Base-by-base conservation (phyloP, 1,140 invertebrate genomes). In the Achatina immaculata region DNA sequence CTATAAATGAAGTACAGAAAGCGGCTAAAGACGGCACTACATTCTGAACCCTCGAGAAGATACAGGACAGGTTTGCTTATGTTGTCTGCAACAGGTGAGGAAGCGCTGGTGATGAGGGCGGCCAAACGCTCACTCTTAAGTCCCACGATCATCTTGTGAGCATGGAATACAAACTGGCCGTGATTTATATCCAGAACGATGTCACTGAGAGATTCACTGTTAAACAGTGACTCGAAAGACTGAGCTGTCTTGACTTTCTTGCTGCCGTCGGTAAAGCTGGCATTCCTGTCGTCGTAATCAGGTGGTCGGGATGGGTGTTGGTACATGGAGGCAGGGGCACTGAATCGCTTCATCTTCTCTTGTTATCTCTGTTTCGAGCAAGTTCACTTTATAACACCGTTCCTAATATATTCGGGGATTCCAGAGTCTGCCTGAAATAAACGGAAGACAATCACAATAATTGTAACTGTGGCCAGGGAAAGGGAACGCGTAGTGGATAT, bases 1-100 rank as follows among this genome's bases (percentile, higher is more conserved):
- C 88, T 89, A 81, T 89, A 89, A 66, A 89, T 86, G 72, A 89
- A 89, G 81, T 88, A 89, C 48, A 89, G 76, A 80, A 89, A 89
- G 42, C 88, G 84, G 31, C 85, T 86, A 72, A 89, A 89, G 24
- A 89, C 87, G 3, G 82, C 82, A 78, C 84, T 85, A 81, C 87
- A 89, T 69, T 89, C 87, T 0, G 81, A 62, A 19, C 72, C 48
- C 43, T 88, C 88, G 36, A 85, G 83, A 40, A 89, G 75, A 80
- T 81, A 81, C 79, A 89, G 75, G 36, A 86, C 80, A 1, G 87
- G 86, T 19, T 80, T 78, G 38, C 40, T 51, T 11, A 84, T 81
- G 16, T 65, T 69, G 9, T 78, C 78, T 6, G 58, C 58, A 16
- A 76, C 76, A 28, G 43, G 74, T 0, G 81, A 40, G 42, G 86